phyloP scores from a whole-genome alignment of 2,888 invertebrate genomes.

The Mongoloraphidia duomilia region DNA sequence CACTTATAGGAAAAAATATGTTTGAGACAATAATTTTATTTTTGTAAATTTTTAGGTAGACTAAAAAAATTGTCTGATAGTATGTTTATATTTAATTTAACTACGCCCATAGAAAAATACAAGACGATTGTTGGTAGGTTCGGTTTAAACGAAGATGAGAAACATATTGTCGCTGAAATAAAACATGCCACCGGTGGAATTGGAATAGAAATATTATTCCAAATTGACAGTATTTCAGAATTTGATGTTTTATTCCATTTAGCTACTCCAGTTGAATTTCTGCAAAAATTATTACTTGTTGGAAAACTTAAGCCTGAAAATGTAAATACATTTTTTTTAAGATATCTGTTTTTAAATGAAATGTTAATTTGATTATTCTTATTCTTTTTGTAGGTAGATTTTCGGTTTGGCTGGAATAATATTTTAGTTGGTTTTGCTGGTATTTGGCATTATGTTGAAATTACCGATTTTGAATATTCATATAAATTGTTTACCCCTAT shows the following conservation, averaged over 20 bases:
- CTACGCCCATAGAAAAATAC: slow-evolving; percentile 55
- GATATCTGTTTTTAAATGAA: background rate
- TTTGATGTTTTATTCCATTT: slow-evolving; percentile 61
- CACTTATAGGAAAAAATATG: background rate
- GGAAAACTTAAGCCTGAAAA: slow-evolving; percentile 54
- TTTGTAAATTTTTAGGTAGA: slow-evolving; percentile 36
- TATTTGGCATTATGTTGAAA: slow-evolving; percentile 54
- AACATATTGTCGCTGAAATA: slow-evolving; percentile 59
- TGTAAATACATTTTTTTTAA: slow-evolving; percentile 27
- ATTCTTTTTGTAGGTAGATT: slow-evolving; percentile 42
- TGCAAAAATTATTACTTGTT: slow-evolving; percentile 48
- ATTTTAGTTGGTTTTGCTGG: slow-evolving; percentile 64
- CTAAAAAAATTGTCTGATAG: slow-evolving; percentile 58
- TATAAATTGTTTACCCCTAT: slow-evolving; percentile 65
- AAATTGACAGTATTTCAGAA: slow-evolving; percentile 44
- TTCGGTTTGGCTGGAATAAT: slow-evolving; percentile 60
- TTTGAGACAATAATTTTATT: background rate
- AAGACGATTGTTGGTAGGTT: slow-evolving; percentile 50
- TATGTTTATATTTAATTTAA: slow-evolving; percentile 59
- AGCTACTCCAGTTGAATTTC: slow-evolving; percentile 57
- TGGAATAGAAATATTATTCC: slow-evolving; percentile 52
- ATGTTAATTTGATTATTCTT: slow-evolving; percentile 3
- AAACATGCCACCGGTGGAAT: slow-evolving; percentile 51
- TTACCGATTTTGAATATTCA: slow-evolving; percentile 62
- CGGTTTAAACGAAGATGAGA: slow-evolving; percentile 53